Conservation (phyloP, 2,888 invertebrate genomes). For the Aproaerema taeniolella region DNA sequence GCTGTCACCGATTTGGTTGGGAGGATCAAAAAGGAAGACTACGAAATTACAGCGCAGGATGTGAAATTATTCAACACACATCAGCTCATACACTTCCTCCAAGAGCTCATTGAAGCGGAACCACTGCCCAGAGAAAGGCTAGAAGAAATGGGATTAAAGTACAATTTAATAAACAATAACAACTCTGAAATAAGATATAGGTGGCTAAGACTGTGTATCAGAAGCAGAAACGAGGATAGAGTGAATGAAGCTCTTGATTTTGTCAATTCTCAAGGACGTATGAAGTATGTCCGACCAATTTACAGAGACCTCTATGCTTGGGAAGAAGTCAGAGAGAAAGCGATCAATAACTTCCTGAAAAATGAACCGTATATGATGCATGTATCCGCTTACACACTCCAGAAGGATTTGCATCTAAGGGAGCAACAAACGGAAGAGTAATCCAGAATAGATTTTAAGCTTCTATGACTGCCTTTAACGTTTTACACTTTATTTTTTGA, state of each 20-base stretch:
- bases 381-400: conserved; percentile 84
- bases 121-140: conserved; percentile 75
- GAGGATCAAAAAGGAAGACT: conserved; percentile 43
- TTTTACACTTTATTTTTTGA: no score
- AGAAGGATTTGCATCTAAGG: conserved; percentile 86
- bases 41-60: conserved; percentile 67
- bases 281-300: conserved; percentile 94
- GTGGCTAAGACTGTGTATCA: conserved; percentile 88
- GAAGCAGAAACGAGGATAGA: conserved; percentile 81
- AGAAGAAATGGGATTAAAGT: conserved; percentile 78
- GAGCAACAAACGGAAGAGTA: conserved; percentile 1
- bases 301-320: conserved; percentile 90
- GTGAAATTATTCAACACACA: conserved; percentile 74
- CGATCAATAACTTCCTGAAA: conserved; percentile 84
- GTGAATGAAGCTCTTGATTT: conserved; percentile 84
- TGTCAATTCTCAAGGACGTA: conserved; percentile 89
- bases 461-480: no score
- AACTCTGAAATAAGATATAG: conserved; percentile 86
- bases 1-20: conserved; percentile 77
- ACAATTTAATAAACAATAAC: conserved; percentile 79
- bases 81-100: conserved; percentile 82
- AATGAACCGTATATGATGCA: conserved; percentile 90
- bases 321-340: conserved; percentile 81
- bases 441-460: neutral
- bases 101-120: conserved; percentile 76